Evolutionary conservation across 2,797 vertebrate species (phyloP), one percentile per base, ranked within the genome.

Genomic region (Tokudaia muenninki): DNA sequence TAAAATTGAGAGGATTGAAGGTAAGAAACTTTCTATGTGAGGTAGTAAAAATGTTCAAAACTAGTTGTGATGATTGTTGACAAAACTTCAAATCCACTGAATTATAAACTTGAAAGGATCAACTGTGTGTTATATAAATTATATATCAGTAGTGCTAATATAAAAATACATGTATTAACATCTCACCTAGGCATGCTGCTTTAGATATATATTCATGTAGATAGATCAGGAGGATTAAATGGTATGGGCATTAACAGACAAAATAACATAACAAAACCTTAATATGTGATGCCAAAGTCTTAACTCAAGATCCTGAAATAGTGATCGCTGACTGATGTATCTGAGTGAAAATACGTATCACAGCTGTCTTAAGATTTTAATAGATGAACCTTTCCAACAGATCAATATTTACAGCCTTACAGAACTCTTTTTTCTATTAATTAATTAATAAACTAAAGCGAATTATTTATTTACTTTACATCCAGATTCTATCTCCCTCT

Each of bases 121-220:
- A 59, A 14, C 37, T 65, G 0, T 87, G 41, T 87, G 29, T 16
- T 34, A 63, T 70, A 22, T 90, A 41, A 80, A 24, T 74, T 74
- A 63, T 63, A 77, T 77, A 26, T 93, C 61, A 90, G 24, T 37
- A 67, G 50, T 87, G 19, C 52, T 74, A 26, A 57, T 65, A 61
- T 1, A 83, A 93, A 74, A 75, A 72, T 31, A 47, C 83, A 96
- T 41, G 50, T 86, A 50, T 87, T 95, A 82, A 29, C 34, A 86
- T 96, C 34, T 17, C 26, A 52, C 31, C 44, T 5, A 75, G 80
- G 4, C 0, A 22, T 90, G 41, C 47, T 90, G 37, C 50, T 88
- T 93, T 47, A 74, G 14, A 34, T 82, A 21, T 82, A 21, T 79
- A 13, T 22, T 22, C 57, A 50, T 29, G 1, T 77, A 84, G 16